Evolutionary conservation across 2,113 vertebrate genomes (phyloP), one percentile per base, ranked within the genome.

Genomic region (Cyphomyrus plagiostoma): DNA sequence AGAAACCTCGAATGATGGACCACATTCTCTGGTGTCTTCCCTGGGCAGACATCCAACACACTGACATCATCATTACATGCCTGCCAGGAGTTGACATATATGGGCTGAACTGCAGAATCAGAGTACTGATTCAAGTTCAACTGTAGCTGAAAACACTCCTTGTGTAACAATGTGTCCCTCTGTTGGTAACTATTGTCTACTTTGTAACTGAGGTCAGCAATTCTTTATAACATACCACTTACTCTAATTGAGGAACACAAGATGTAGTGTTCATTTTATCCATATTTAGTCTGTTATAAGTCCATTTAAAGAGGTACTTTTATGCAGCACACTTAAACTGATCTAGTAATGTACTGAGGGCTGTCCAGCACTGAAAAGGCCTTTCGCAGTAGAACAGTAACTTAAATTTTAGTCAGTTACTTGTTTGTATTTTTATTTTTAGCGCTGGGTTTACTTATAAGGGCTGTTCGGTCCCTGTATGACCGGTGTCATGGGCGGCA

Each of bases 51-150:
- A 66, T 86, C 83, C 85, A n/a, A 26, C 39, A 21, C 19, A 42
- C 26, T 35, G 53, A 66, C 5, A 35, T 86, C 70, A 50, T 88
- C 23, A 86, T 86, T 90, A 90, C 84, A 70, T 89, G 89, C 80
- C 50, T 77, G 48, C 30, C 19, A 70, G 21, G 46, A 87, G 48
- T 8, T 53, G 26, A 86, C 52, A 46, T 66, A 66, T 77, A 77
- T 89, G 35, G 86, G 83, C 62, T 17, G 35, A 88, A 91, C 23
- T 26, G 49, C 91, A 50, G 90, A 53, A 88, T 45, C 70, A 45
- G 89, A 30, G 77, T 90, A 83, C 86, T 83, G 90, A 91, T 92
- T 89, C 89, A 50, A 89, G 77, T 48, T 8, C 84, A 90, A 91
- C 91, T 92, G 48, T 80, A 90, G 46, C 26, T 49, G 74, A 86